Conservation (phyloP, 2,113 vertebrate genomes). For the Oreochromis aureus region DNA sequence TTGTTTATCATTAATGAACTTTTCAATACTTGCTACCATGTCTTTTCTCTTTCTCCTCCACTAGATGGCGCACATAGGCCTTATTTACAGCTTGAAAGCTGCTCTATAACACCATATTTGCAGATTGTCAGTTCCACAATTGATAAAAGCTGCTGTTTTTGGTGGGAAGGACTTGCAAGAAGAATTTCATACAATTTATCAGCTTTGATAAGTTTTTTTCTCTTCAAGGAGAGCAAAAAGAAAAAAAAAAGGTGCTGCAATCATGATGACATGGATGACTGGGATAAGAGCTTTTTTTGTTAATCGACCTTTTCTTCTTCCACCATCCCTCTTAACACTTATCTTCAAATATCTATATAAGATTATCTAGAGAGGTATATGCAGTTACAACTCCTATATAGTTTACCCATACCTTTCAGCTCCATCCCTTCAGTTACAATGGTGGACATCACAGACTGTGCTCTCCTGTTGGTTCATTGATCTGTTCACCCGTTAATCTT, state of each 20-base stretch:
- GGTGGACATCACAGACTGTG: conserved; percentile 11
- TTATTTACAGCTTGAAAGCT: background rate
- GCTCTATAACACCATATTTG: background rate
- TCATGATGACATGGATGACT: background rate
- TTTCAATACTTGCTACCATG: background rate
- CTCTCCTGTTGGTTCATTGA: background rate
- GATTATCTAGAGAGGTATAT: background rate
- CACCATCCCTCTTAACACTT: background rate
- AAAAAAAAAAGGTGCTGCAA: background rate
- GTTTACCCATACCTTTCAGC: background rate
- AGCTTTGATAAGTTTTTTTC: background rate
- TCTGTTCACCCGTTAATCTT: background rate
- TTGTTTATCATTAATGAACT: background rate
- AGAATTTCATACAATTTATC: conserved; percentile 1
- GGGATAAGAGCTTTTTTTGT: background rate
- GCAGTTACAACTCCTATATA: background rate
- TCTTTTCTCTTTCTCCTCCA: background rate
- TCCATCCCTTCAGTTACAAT: background rate
- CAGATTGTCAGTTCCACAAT: background rate
- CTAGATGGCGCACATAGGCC: conserved; percentile 32
- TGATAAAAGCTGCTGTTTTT: background rate
- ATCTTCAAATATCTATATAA: background rate
- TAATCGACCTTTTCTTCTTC: background rate
- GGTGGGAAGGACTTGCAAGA: background rate
- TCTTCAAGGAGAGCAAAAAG: background rate